Evolutionary conservation across 2,113 vertebrate genomes (phyloP).

Genomic region (Synodontis membranacea): DNA sequence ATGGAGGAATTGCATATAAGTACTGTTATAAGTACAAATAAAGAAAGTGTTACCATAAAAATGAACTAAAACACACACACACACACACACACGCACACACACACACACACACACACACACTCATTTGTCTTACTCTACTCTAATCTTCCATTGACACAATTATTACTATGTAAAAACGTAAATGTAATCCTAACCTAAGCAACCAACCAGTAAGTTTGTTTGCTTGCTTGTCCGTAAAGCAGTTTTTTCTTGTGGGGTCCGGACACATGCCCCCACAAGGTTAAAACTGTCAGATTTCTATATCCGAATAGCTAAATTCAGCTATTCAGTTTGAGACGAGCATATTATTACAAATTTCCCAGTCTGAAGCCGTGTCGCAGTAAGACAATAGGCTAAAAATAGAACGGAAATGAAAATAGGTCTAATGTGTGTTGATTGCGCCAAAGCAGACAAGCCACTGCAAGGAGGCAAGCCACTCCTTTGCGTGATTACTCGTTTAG

Average conservation of each 20-base stretch:
- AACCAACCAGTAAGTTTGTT: background rate
- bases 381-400: constrained; percentile 16
- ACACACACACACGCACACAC: too few relatives aligned
- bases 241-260: background rate
- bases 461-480: constrained; percentile 14
- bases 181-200: background rate
- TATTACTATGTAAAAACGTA: background rate
- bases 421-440: background rate
- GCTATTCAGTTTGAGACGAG: background rate
- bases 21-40: too few relatives aligned
- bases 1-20: too few relatives aligned
- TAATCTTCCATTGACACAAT: background rate
- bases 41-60: too few relatives aligned
- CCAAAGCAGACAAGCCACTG: constrained; percentile 18
- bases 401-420: background rate
- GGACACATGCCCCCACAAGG: background rate
- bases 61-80: too few relatives aligned
- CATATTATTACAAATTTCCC: background rate
- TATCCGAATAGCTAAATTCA: background rate
- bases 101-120: background rate
- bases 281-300: background rate
- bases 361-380: background rate
- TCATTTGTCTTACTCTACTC: background rate
- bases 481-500: constrained; percentile 19
- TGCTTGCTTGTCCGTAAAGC: background rate